A percentile compares a stretch with the other conserved stretches of the same genome.
These are phyloP conservation scores for Erinaceus europaeus DNA, from an alignment of 2,113 vertebrate species.

Conservation along the genomic window DNA sequence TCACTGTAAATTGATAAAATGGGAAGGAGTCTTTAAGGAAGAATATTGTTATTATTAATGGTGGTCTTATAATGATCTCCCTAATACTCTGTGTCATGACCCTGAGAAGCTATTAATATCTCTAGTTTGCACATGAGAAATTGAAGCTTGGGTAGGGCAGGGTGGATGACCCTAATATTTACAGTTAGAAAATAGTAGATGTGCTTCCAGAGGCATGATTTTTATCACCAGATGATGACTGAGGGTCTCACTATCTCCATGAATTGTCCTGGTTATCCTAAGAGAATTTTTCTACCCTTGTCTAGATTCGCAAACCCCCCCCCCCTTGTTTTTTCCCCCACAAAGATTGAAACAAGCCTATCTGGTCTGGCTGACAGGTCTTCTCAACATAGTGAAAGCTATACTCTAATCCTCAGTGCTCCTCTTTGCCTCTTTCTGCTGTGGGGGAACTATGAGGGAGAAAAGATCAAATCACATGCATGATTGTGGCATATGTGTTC, in stretches of 20 bases:
- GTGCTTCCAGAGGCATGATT: not conserved
- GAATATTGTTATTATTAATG: not conserved
- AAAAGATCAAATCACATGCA: not conserved
- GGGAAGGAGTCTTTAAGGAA: not conserved
- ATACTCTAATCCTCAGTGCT: not conserved
- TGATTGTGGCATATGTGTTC: not conserved
- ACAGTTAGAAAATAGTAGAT: not conserved
- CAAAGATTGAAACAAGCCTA: not conserved
- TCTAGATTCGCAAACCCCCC: too few relatives aligned
- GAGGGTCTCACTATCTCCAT: not conserved
- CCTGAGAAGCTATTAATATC: not conserved
- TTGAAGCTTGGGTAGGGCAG: not conserved
- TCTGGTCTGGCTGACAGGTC: too few relatives aligned
- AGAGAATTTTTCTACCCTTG: too few relatives aligned
- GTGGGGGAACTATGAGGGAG: not conserved
- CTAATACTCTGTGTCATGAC: not conserved
- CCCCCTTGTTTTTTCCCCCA: not conserved
- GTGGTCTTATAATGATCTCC: not conserved
- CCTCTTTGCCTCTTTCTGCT: not conserved
- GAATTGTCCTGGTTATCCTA: not conserved
- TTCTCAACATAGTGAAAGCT: not conserved
- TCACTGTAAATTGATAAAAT: not conserved
- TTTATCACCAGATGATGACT: not conserved
- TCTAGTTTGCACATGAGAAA: not conserved
- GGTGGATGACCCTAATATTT: not conserved